Conservation (phyloP, 2,888 invertebrate species). For the Tyria jacobaeae region DNA sequence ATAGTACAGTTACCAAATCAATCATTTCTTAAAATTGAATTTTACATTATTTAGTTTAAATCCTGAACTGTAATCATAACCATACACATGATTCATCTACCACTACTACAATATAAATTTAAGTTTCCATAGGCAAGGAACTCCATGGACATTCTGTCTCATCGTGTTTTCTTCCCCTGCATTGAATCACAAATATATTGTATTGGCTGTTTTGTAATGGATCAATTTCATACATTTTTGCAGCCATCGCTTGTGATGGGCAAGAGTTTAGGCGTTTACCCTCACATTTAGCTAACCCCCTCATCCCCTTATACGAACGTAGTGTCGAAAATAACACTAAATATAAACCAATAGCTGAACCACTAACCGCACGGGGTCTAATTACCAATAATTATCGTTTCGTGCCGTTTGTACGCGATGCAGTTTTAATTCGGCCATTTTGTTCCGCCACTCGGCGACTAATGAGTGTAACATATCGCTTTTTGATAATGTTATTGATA, state of each 20-base stretch:
- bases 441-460: constrained; percentile 64
- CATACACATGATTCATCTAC: too few species aligned
- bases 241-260: background rate
- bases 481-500: constrained; percentile 80
- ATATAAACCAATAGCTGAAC: constrained; percentile 61
- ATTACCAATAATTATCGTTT: constrained; percentile 78
- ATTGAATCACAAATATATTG: background rate
- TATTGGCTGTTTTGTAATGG: background rate
- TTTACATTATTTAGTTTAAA: too few species aligned
- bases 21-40: too few species aligned
- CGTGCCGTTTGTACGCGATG: constrained; percentile 65
- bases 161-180: too few species aligned
- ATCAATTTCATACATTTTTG: background rate
- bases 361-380: constrained; percentile 71
- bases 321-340: constrained; percentile 57
- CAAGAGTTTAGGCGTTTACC: constrained; percentile 16
- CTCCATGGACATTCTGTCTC: too few species aligned
- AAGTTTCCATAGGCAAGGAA: too few species aligned
- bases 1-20: too few species aligned
- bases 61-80: too few species aligned
- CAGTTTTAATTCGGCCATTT: constrained; percentile 81
- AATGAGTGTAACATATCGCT: constrained; percentile 77
- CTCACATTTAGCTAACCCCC: constrained; percentile 28
- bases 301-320: constrained; percentile 40
- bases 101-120: too few species aligned